These are phyloP conservation scores for Sorex fumeus DNA, from an alignment of 2,113 vertebrate species.

Conservation along the genomic window DNA sequence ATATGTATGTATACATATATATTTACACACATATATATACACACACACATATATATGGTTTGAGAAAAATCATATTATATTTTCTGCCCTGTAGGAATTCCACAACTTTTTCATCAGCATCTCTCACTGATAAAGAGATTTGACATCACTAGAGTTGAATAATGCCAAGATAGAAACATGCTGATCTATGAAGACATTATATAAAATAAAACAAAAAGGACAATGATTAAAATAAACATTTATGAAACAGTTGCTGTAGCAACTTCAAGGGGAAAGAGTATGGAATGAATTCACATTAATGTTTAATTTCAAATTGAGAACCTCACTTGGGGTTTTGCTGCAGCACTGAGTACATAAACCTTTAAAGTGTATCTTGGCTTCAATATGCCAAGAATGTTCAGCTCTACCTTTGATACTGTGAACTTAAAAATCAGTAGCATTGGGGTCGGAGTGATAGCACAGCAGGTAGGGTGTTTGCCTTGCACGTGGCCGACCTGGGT, in stretches of 20 bases:
- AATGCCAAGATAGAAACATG: slow-evolving; percentile 74
- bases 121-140: slow-evolving; percentile 58
- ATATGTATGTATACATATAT: too few species aligned
- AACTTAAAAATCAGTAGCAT: slow-evolving; percentile 4
- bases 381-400: slow-evolving; percentile 40
- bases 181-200: slow-evolving; percentile 75
- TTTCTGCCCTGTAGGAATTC: slow-evolving; percentile 63
- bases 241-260: slow-evolving; percentile 77
- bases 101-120: slow-evolving; percentile 39
- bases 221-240: slow-evolving; percentile 78
- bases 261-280: slow-evolving; percentile 78
- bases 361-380: slow-evolving; percentile 72
- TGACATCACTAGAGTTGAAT: slow-evolving; percentile 70
- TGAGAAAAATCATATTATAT: slow-evolving; percentile 58
- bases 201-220: slow-evolving; percentile 79
- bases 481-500: too few species aligned
- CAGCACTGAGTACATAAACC: slow-evolving; percentile 68
- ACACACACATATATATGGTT: background rate
- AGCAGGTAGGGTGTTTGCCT: too few species aligned
- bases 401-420: slow-evolving; percentile 56
- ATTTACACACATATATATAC: too few species aligned
- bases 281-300: slow-evolving; percentile 78
- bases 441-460: too few species aligned
- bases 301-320: slow-evolving; percentile 81
- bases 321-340: slow-evolving; percentile 73